phyloP scores from a whole-genome alignment of 2,113 vertebrate species.

The Ameiurus melas region DNA sequence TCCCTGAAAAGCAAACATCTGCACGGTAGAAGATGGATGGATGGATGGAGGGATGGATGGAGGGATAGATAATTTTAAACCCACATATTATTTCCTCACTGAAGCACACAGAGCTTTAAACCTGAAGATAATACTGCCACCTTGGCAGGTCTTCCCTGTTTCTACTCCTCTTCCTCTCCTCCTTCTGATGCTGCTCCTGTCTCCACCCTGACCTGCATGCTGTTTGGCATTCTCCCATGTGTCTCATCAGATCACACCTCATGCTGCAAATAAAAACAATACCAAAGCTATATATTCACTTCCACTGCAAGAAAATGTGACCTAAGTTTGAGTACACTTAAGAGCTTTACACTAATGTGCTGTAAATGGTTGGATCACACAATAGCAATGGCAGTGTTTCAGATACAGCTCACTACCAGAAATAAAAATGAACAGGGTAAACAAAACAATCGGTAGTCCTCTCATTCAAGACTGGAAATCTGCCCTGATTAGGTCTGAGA shows the following conservation, averaged over 20 bases:
- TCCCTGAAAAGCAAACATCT: no score
- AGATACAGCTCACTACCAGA: conserved; percentile 5
- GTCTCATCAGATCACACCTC: conserved; percentile 50
- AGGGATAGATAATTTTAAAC: conserved; percentile 1
- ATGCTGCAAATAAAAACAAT: conserved; percentile 40
- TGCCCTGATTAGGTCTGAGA: background rate
- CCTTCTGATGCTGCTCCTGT: background rate
- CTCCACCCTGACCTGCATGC: conserved; percentile 31
- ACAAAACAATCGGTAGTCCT: background rate
- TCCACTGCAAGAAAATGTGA: conserved; percentile 29
- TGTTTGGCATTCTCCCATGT: conserved; percentile 44
- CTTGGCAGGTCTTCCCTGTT: background rate
- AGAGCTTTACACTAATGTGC: conserved; percentile 49
- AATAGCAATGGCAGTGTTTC: conserved; percentile 18
- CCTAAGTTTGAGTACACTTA: conserved; percentile 44
- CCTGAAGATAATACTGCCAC: background rate
- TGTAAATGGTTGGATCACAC: conserved; percentile 48
- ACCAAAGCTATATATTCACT: background rate
- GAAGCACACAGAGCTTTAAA: background rate
- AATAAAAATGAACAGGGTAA: conserved; percentile 1
- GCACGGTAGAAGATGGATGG: no score
- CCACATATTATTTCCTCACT: conserved; percentile 9
- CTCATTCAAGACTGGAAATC: background rate
- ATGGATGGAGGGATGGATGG: no score
- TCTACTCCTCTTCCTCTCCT: background rate